Percentiles rank a stretch among this genome's conserved stretches.
Evolutionary conservation across 2,797 vertebrate species (phyloP).

Genomic region (Vespertilio murinus): DNA sequence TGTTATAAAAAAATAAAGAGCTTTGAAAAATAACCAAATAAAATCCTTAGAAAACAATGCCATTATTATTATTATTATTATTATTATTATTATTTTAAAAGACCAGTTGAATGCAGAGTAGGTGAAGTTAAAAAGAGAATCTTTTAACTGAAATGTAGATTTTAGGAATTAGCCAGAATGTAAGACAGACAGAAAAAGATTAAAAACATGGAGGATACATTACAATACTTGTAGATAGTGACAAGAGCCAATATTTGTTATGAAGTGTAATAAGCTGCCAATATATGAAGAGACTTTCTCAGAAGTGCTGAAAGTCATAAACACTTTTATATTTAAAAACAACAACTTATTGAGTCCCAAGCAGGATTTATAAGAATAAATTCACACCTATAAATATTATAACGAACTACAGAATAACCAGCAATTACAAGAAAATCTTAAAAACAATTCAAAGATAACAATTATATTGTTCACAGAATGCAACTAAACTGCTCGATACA

Average conservation of each 20-base stretch:
- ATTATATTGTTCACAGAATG: neutral
- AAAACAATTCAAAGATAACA: neutral
- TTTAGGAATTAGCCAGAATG: neutral
- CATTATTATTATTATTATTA: neutral
- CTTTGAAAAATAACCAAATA: constrained; percentile 22
- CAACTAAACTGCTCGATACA: neutral
- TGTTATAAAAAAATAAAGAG: neutral
- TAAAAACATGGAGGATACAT: neutral
- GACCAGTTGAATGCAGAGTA: neutral
- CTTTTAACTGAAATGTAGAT: neutral
- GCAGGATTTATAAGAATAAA: neutral
- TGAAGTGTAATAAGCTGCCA: neutral
- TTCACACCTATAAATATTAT: neutral
- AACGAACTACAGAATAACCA: neutral
- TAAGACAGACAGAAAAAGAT: neutral
- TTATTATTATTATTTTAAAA: neutral
- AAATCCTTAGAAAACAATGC: neutral
- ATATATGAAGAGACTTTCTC: neutral
- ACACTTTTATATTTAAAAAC: neutral
- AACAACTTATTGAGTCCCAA: neutral
- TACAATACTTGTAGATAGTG: neutral
- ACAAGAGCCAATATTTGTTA: neutral
- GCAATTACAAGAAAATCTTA: neutral
- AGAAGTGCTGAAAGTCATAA: neutral
- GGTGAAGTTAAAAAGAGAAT: neutral